phyloP scores from a whole-genome alignment of 2,113 vertebrate genomes.

The Dicaeum eximium region DNA sequence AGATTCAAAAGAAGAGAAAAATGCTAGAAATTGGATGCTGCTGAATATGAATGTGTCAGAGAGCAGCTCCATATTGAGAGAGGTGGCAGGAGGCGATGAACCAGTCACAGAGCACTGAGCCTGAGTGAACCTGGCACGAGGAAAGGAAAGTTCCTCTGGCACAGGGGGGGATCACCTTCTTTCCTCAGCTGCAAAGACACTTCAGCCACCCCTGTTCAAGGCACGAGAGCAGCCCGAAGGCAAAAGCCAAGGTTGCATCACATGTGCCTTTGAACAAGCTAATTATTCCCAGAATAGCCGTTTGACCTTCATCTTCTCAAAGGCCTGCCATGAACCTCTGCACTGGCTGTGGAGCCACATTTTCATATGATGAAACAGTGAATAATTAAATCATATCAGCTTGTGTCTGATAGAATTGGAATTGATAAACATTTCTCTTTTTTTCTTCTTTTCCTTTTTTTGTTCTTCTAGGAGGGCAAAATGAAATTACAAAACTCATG shows the following conservation, averaged over 20 bases:
- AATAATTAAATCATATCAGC: not conserved
- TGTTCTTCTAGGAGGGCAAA: not conserved
- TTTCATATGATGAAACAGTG: not conserved
- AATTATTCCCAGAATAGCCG: not conserved
- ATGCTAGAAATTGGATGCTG: not conserved
- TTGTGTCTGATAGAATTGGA: not conserved
- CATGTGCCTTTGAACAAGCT: not conserved
- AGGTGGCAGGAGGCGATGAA: not conserved
- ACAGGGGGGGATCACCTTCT: not conserved
- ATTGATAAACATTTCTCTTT: not conserved
- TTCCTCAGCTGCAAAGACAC: not conserved
- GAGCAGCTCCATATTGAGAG: not conserved
- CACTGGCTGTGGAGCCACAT: not conserved
- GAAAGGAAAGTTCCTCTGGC: not conserved
- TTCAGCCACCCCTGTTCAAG: accelerated
- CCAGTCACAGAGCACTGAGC: not conserved
- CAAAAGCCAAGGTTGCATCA: not conserved
- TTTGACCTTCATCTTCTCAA: not conserved
- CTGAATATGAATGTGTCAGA: not conserved
- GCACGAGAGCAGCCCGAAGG: not conserved
- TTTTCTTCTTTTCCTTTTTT: not conserved
- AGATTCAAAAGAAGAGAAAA: not conserved
- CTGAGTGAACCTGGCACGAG: not conserved
- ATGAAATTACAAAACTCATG: not conserved
- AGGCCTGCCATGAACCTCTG: not conserved